Conservation (phyloP, 2,797 vertebrate genomes). For the Caiman crocodilus region DNA sequence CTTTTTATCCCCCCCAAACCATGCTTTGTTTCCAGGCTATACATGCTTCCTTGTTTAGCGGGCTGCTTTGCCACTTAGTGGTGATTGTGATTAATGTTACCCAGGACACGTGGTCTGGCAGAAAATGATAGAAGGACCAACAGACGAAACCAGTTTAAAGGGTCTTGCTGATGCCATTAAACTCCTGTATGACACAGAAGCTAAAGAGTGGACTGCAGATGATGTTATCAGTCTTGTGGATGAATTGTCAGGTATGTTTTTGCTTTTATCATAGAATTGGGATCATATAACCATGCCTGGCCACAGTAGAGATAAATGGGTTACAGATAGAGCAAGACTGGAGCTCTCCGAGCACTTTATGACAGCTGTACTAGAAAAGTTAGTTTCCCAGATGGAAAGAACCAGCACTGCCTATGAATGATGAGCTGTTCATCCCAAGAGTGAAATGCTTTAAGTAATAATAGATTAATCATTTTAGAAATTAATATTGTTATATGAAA, state of each 20-base stretch:
- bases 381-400: background rate
- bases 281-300: background rate
- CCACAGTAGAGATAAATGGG: accelerated
- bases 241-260: slow-evolving; percentile 88
- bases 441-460: background rate
- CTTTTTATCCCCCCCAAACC: slow-evolving; percentile 8
- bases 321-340: background rate
- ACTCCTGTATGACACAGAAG: slow-evolving; percentile 81
- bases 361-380: background rate
- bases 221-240: slow-evolving; percentile 88
- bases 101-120: slow-evolving; percentile 89
- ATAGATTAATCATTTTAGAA: background rate
- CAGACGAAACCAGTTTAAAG: slow-evolving; percentile 84
- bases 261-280: background rate
- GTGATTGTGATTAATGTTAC: slow-evolving; percentile 57
- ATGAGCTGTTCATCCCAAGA: background rate
- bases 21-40: slow-evolving; percentile 6
- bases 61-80: slow-evolving; percentile 21
- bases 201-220: slow-evolving; percentile 85
- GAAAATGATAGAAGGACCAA: slow-evolving; percentile 84
- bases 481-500: background rate
- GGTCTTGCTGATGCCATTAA: slow-evolving; percentile 87
- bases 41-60: slow-evolving; percentile 3
- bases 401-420: background rate
- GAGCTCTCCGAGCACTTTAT: background rate